These are phyloP conservation scores for Dasysyrphus albostriatus DNA, from an alignment of 2,888 invertebrate genomes.

Conservation along the genomic window DNA sequence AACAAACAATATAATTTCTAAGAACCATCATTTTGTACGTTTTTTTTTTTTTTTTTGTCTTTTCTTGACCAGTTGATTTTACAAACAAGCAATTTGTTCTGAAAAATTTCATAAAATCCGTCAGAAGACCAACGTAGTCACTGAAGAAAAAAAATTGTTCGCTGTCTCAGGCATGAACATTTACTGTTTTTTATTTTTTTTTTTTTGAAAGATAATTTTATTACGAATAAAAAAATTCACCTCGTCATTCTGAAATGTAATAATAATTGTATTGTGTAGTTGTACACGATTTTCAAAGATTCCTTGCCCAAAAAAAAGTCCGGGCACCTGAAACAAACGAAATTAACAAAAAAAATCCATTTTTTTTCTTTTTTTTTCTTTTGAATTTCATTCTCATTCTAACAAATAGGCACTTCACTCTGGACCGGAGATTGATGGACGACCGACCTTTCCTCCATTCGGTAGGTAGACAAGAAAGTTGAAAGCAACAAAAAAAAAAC, in stretches of 20 bases:
- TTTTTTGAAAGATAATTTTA: constrained; percentile 58
- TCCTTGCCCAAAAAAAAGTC: constrained; percentile 22
- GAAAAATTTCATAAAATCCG: constrained; percentile 59
- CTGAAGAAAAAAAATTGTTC: constrained; percentile 39
- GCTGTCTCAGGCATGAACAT: constrained; percentile 42
- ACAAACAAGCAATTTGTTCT: constrained; percentile 72
- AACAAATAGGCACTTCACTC: constrained; percentile 73
- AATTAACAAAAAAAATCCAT: constrained; percentile 12
- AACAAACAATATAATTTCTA: constrained; percentile 39
- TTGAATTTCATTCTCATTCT: constrained; percentile 64
- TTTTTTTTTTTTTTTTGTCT: constrained; percentile 7
- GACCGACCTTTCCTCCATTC: constrained; percentile 65
- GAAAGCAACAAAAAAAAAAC: constrained; percentile 34
- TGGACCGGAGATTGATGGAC: constrained; percentile 69
- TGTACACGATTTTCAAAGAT: constrained; percentile 73
- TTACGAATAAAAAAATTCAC: constrained; percentile 68
- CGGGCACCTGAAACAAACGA: constrained; percentile 57
- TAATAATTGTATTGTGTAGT: constrained; percentile 74
- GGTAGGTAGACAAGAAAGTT: constrained; percentile 40
- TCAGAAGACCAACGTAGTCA: constrained; percentile 56
- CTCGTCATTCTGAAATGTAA: constrained; percentile 71
- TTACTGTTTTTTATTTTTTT: background rate
- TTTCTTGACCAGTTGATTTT: constrained; percentile 43
- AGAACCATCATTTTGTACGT: constrained; percentile 41
- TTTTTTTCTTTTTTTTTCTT: constrained; percentile 26